These are phyloP conservation scores for Brachyalestes nurse DNA, from an alignment of 2,797 vertebrate genomes.

Conservation along the genomic window DNA sequence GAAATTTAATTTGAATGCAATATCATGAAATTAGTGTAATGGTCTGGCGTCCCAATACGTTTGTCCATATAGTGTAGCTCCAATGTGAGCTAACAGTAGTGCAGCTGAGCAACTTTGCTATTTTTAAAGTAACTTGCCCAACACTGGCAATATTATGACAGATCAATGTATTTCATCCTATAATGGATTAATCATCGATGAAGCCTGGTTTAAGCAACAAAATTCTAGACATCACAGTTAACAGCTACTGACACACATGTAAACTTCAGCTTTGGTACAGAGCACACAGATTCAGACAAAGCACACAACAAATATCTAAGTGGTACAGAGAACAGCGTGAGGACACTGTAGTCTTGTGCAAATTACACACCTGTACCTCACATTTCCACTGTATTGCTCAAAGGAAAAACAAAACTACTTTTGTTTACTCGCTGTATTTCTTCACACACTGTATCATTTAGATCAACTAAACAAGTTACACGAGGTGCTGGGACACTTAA, in stretches of 20 bases:
- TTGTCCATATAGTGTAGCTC: no score
- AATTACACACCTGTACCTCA: background rate
- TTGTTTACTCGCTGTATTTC: background rate
- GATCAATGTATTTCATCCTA: no score
- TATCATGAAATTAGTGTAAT: no score
- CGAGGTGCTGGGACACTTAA: background rate
- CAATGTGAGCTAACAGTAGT: no score
- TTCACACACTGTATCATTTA: background rate
- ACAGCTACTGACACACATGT: background rate
- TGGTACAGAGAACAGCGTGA: background rate
- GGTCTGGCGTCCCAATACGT: no score
- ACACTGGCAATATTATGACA: background rate
- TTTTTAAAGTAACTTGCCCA: background rate
- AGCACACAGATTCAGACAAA: background rate
- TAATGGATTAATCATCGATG: no score
- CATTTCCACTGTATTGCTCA: no score
- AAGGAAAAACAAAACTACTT: background rate
- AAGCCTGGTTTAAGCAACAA: no score
- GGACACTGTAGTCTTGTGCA: slow-evolving; percentile 10
- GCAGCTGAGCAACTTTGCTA: no score
- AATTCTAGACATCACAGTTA: slow-evolving; percentile 1
- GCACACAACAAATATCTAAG: background rate
- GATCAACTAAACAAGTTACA: background rate
- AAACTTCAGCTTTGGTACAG: background rate
- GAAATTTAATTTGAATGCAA: no score